These are phyloP conservation scores for Botia kubotai DNA, from an alignment of 2,797 vertebrate genomes.

Conservation along the genomic window DNA sequence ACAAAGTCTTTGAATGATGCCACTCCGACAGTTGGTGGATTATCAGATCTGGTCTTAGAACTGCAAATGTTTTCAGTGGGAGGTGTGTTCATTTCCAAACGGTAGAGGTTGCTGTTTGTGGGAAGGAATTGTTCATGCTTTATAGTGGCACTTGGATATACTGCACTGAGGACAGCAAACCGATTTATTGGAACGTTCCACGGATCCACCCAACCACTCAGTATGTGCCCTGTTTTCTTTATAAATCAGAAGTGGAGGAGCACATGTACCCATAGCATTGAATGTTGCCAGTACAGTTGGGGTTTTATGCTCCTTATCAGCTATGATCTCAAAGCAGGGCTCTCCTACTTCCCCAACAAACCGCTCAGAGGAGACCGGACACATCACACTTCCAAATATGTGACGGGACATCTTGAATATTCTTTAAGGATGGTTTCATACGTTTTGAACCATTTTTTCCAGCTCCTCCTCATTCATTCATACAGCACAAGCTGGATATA, in stretches of 20 bases:
- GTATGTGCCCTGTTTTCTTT: slow-evolving; percentile 1
- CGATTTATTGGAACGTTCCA: no score
- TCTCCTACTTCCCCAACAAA: no score
- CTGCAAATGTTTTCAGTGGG: no score
- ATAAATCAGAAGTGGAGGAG: slow-evolving; percentile 32
- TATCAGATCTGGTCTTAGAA: no score
- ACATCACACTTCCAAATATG: slow-evolving; percentile 51
- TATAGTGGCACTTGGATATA: no score
- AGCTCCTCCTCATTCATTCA: slow-evolving; percentile 8
- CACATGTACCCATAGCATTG: slow-evolving; percentile 40
- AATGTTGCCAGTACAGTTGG: slow-evolving; percentile 32
- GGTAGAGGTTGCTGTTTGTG: no score
- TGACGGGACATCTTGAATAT: slow-evolving; percentile 33
- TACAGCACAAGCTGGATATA: slow-evolving; percentile 25
- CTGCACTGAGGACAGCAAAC: no score
- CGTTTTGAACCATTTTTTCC: slow-evolving; percentile 22
- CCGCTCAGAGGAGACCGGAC: not conserved
- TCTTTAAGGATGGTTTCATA: slow-evolving; percentile 6
- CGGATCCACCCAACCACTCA: slow-evolving; percentile 13
- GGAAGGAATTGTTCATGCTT: no score
- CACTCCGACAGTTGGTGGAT: no score
- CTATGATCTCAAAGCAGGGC: slow-evolving; percentile 17
- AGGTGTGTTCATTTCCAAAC: no score
- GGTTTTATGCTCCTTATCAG: slow-evolving; percentile 20
- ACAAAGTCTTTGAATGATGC: no score